These are phyloP conservation scores for Pseudococcus jackbeardsleyi DNA, from an alignment of 2,888 invertebrate species.

Conservation along the genomic window DNA sequence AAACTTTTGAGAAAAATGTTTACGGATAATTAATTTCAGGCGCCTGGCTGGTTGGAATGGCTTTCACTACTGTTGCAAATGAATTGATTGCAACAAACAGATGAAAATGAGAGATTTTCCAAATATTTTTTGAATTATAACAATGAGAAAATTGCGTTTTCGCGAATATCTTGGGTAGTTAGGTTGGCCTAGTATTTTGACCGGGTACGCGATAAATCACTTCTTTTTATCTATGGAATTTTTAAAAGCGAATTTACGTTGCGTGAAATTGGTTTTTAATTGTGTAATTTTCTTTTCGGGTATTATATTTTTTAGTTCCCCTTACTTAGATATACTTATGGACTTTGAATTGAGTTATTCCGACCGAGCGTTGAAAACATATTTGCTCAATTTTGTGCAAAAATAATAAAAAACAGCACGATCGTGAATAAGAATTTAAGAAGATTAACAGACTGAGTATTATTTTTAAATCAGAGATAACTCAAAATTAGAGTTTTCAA, in stretches of 20 bases:
- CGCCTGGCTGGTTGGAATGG: neutral
- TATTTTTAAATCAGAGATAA: too few relatives aligned
- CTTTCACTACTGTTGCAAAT: neutral
- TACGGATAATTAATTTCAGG: constrained; percentile 37
- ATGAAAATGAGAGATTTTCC: neutral
- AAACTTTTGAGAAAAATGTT: neutral
- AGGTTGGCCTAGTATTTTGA: neutral
- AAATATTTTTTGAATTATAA: neutral
- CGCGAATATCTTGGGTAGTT: neutral
- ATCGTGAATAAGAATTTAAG: too few relatives aligned
- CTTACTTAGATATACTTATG: too few relatives aligned
- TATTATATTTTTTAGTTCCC: neutral
- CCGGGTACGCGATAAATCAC: neutral
- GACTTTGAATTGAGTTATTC: too few relatives aligned
- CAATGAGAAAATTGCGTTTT: constrained; percentile 1
- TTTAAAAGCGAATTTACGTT: neutral
- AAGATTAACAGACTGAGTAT: too few relatives aligned
- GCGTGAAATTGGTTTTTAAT: neutral
- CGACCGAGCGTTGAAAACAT: too few relatives aligned
- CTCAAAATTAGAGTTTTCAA: too few relatives aligned
- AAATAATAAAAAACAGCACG: too few relatives aligned
- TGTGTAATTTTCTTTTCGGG: neutral
- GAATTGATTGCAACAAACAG: neutral
- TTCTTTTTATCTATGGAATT: neutral
- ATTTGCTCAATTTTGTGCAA: too few relatives aligned